phyloP scores from a whole-genome alignment of 2,797 vertebrate species.

The Ctenopoma multispine region DNA sequence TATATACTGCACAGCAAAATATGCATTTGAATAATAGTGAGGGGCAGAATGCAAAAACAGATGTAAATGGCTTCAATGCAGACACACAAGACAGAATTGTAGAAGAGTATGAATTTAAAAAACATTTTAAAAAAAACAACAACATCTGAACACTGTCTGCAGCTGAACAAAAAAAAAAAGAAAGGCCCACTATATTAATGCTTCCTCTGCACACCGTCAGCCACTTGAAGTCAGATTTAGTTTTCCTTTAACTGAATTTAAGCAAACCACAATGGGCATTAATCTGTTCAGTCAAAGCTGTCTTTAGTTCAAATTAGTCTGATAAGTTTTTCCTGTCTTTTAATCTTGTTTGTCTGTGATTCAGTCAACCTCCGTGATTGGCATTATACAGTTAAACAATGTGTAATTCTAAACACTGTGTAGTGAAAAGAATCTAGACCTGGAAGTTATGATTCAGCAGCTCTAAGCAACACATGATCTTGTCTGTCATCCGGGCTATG shows the following conservation, averaged over 20 bases:
- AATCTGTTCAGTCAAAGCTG: conserved; percentile 29
- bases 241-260: conserved; percentile 26
- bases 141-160: background rate
- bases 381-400: conserved; percentile 44
- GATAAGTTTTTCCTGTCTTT: too few species aligned
- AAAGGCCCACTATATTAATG: background rate
- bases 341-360: conserved; percentile 38
- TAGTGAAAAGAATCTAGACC: background rate
- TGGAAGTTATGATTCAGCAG: conserved; percentile 13
- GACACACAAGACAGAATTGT: background rate
- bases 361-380: conserved; percentile 30
- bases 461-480: conserved; percentile 28
- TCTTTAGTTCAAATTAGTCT: conserved; percentile 41
- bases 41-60: background rate
- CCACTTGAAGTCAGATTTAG: conserved; percentile 31
- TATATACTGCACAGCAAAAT: background rate
- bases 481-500: background rate
- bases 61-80: background rate
- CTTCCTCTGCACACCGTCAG: conserved; percentile 13
- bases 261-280: conserved; percentile 39
- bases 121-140: too few species aligned
- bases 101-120: background rate
- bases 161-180: background rate
- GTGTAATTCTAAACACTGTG: conserved; percentile 25
- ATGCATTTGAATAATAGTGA: background rate